Base-by-base conservation (phyloP, 2,888 invertebrate species). In the Agrochola macilenta region DNA sequence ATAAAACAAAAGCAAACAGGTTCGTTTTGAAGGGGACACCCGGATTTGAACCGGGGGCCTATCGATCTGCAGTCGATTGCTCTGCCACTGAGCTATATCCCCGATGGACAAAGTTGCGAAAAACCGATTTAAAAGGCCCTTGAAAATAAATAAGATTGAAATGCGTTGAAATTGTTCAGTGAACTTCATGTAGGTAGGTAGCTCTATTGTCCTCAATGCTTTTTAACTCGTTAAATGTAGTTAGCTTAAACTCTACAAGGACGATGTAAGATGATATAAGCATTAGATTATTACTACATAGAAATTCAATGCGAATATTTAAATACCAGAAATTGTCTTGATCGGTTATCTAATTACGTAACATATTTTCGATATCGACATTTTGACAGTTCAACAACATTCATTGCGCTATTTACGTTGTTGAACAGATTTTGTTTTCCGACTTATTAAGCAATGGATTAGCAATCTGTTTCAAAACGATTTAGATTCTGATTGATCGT, bases 1-100 rank as follows among this genome's bases (percentile, higher is more conserved):
- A 74, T 5, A 17, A 23, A 52, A 7, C 12, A 61, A 49, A 60
- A 39, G 30, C 20, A 17, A 39, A 2, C 14, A 7, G 9, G 35
- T 23, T 39, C 5, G n/a, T 7, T n/a, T 46, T 49, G 14, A n/a
- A 95, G 95, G 95, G 95, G 95, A 95, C 95, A 95, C 95, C 94
- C 95, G 95, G 95, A 94, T 93, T 95, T 95, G 95, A 95, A 95
- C 95, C 95, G 93, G 95, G 94, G 95, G 86, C 96, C 96, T 95
- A 95, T 95, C 95, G 96, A 96, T 95, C 96, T 96, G 95, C 96
- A 96, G 96, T 95, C 95, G 95, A 95, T 95, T 96, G 95, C 95
- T 96, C 95, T 96, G 86, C 95, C 95, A 94, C 94, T 94, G 94
- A 94, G 94, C 94, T 94, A 94, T 94, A 94, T 93, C 94, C 94